Evolutionary conservation across 2,113 vertebrate genomes (phyloP), one percentile per base, ranked within the genome.

Genomic region (Prochilodus magdalenae): DNA sequence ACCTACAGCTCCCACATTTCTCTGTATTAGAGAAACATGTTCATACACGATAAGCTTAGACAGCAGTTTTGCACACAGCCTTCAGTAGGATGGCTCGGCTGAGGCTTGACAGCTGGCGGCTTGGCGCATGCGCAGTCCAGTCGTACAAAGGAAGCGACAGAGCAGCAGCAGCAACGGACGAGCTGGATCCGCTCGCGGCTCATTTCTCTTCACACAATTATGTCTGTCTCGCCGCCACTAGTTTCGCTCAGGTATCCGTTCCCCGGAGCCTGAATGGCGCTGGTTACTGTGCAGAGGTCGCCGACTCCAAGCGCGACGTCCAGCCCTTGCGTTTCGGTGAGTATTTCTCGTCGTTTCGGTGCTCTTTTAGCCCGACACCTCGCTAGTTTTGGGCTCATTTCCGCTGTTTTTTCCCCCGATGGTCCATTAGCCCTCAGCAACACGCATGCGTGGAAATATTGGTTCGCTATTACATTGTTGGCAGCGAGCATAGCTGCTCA

Each of bases 251-350:
- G 90, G 82, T 87, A 73, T 91, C 89, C 82, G 88, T 75, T 81
- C 87, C 79, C 86, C 83, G 88, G 86, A 82, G 87, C 90, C 94
- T 94, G 95, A 92, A 98, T 98, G 96, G 96, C 97, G 94, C 91
- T 98, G 91, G 97, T 98, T 82, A 98, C 96, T 82, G 97, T 98
- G 80, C 97, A 98, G 94, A 95, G 97, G 86, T 97, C 97, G 76
- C 96, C 96, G 79, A 97, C 96, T 87, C 97, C 96, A 90, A 98
- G 97, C 94, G 94, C 95, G 82, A 96, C 95, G 89, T 98, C 97
- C 92, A 98, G 97, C 90, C 97, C 97, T 83, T 95, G 94, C 87
- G 96, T 96, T 91, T 98, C 97, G 93, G 97, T 98, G 90, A 98
- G 97, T 73, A 71, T 83, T 81, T 83, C 30, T 80, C 80, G 84